Base-by-base conservation (phyloP, 2,888 invertebrate species). In the Chloroclystis v-ata region DNA sequence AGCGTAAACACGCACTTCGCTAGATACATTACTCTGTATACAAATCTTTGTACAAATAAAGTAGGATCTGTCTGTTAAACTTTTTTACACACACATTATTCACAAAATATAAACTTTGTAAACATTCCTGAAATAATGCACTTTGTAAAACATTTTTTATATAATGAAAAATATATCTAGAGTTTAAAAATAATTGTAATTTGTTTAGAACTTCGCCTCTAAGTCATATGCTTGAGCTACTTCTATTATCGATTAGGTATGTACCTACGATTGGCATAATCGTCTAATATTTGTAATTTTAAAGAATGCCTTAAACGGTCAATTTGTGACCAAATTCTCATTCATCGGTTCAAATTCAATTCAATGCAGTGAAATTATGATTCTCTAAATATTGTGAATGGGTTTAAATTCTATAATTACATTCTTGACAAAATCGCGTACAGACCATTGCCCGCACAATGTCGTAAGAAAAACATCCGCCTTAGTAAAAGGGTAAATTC, bases 391-490 rank as follows among this genome's bases (percentile, higher is more conserved):
- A 53, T 53, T 50, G 13, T 50, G 45, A 55, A 59, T 55, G 35
- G 30, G 44, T 43, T 35, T 57, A 61, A 60, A 58, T 48, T 46
- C 50, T 43, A 62, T 58, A 61, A 66, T 67, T 66, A 66, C 67
- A 53, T 58, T 65, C 14, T 37, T 9, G 10, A 35, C 26, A 26
- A 39, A 29, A 60, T 47, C 59, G 54, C 60, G 64, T 1, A 45
- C 57, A 65, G 69, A 72, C 69, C 64, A 16, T 35, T 57, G 48
- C 41, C 54, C 43, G 63, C 60, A 78, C 73, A 72, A 67, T 73
- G 69, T 67, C 57, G 59, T 44, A 74, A 77, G 72, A 77, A 78
- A 77, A 83, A 84, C 82, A 81, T 84, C 78, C 82, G 76, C 55
- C 59, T 59, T 2, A 35, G 20, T 35, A 40, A 70, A 77, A 75